Evolutionary conservation across 2,888 invertebrate genomes (phyloP).

Genomic region (Polyommatus icarus): DNA sequence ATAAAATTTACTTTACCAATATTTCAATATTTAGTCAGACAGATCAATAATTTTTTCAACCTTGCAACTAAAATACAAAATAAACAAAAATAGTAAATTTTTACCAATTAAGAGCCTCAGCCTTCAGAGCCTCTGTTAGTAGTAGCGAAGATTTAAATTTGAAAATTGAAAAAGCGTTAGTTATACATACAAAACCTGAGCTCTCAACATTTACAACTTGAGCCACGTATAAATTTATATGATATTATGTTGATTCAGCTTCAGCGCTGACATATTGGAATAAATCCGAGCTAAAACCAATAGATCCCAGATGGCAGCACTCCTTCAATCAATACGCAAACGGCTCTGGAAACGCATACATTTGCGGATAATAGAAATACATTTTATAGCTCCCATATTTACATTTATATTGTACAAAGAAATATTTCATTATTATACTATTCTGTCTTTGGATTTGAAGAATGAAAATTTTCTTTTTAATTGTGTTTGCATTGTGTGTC

Average conservation of each 20-base stretch:
- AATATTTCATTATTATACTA: not conserved
- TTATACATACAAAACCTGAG: not conserved
- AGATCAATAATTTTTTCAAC: no score
- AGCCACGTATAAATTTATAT: not conserved
- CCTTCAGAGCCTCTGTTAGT: no score
- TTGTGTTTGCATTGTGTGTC: not conserved
- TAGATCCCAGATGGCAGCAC: slow-evolving; percentile 31
- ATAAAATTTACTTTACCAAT: no score
- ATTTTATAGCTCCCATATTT: not conserved
- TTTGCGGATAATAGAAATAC: slow-evolving; percentile 28
- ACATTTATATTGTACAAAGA: slow-evolving; percentile 23
- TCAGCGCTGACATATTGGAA: slow-evolving; percentile 15
- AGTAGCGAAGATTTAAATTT: no score
- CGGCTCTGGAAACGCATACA: slow-evolving; percentile 31
- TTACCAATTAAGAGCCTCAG: no score
- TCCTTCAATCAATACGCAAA: slow-evolving; percentile 38
- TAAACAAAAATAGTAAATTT: no score
- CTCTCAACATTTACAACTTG: not conserved
- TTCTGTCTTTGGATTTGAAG: not conserved
- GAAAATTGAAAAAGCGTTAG: not conserved
- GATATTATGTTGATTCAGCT: slow-evolving; percentile 26
- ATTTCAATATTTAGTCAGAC: no score
- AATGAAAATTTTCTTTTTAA: not conserved
- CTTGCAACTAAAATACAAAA: no score
- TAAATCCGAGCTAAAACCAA: slow-evolving; percentile 27